Conservation (phyloP, 2,888 invertebrate genomes). For the Spodoptera exigua region DNA sequence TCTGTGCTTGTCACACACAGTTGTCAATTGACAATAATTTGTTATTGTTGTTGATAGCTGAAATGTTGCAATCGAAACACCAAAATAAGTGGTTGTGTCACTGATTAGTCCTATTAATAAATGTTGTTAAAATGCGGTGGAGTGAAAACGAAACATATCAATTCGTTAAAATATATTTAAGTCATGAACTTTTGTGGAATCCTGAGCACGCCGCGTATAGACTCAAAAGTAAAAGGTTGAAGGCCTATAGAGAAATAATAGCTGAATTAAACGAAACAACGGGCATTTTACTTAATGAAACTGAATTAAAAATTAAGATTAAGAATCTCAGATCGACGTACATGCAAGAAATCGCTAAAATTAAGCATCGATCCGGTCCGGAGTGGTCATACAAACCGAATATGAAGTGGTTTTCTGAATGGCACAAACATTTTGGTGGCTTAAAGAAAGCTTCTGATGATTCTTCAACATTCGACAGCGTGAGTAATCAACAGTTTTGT, state of each 20-base stretch:
- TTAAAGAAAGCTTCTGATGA: slow-evolving; percentile 54
- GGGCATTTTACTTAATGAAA: slow-evolving; percentile 70
- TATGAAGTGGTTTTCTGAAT: slow-evolving; percentile 76
- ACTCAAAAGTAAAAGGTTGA: slow-evolving; percentile 69
- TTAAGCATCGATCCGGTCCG: slow-evolving; percentile 68
- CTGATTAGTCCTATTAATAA: not conserved
- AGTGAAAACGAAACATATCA: slow-evolving; percentile 80
- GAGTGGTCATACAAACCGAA: slow-evolving; percentile 69
- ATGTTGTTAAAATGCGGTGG: slow-evolving; percentile 74
- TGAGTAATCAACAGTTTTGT: slow-evolving; percentile 35
- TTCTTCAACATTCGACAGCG: slow-evolving; percentile 47
- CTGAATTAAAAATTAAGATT: slow-evolving; percentile 73
- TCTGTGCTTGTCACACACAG: not conserved
- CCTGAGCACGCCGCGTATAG: slow-evolving; percentile 75
- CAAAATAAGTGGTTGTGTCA: slow-evolving; percentile 18
- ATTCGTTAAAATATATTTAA: slow-evolving; percentile 83
- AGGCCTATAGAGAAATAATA: slow-evolving; percentile 73
- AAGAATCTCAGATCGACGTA: slow-evolving; percentile 78
- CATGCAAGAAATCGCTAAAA: slow-evolving; percentile 74
- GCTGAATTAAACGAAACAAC: slow-evolving; percentile 69
- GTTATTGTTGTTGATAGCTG: slow-evolving; percentile 24
- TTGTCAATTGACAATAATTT: slow-evolving; percentile 12
- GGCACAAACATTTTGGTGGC: slow-evolving; percentile 66
- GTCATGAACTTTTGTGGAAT: slow-evolving; percentile 82
- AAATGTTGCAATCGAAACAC: not conserved